Evolutionary conservation across 2,888 invertebrate genomes (phyloP).

Genomic region (Andrena praecox): DNA sequence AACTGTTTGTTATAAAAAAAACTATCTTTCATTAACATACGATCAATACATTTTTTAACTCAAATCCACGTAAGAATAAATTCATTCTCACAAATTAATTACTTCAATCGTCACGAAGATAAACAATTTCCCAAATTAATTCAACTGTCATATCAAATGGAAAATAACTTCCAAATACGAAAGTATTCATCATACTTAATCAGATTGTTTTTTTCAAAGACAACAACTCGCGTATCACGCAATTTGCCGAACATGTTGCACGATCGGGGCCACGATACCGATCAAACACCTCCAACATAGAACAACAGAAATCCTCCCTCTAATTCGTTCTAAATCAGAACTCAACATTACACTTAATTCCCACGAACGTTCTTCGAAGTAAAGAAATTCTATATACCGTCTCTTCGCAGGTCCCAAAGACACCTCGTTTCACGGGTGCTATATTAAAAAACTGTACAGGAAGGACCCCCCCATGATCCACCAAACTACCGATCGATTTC

Average conservation of each 20-base stretch:
- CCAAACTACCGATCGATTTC: not conserved
- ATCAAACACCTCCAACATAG: not conserved
- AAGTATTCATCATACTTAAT: not conserved
- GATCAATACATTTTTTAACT: not conserved
- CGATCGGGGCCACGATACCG: not conserved
- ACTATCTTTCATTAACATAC: not conserved
- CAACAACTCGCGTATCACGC: constrained; percentile 25
- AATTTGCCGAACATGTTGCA: not conserved
- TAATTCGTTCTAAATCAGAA: not conserved
- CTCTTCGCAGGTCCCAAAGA: not conserved
- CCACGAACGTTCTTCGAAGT: constrained; percentile 3
- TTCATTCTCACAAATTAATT: too few species aligned
- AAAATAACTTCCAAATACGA: too few species aligned
- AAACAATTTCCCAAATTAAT: not conserved
- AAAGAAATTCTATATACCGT: not conserved
- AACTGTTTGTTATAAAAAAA: not conserved
- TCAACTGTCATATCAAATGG: not conserved
- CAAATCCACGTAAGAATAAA: not conserved
- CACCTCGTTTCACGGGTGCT: not conserved
- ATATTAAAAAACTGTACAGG: constrained; percentile 25
- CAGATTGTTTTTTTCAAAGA: not conserved
- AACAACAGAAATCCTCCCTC: not conserved
- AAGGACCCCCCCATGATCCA: not conserved
- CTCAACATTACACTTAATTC: constrained; percentile 1
- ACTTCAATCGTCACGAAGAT: not conserved